Base-by-base conservation (phyloP, 64 coral and sea anemone species). In the Orbicella faveolata region DNA sequence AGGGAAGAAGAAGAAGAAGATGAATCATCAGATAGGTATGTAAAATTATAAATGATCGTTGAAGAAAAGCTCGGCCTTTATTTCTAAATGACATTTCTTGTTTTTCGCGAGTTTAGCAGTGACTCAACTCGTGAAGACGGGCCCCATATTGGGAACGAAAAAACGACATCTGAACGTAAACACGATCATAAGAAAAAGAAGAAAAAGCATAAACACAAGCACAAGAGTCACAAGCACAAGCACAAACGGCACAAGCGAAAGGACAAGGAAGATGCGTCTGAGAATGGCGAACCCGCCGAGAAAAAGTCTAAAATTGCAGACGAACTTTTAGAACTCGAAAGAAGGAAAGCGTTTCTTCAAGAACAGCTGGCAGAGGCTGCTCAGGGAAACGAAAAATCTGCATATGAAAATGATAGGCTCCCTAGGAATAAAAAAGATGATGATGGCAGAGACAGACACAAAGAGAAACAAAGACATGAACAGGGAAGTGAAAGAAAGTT, bases 281-380 rank as follows among this genome's bases (percentile, higher is more conserved):
- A 90, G 35, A 67, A 48, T 48, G 51, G 26, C 54, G 90, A 95
- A 75, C 63, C 82, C 67, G 9, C 83, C 11, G 91, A 91, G 65
- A 92, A 93, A 37, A 93, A 91, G 52, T 88, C 82, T 34, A 83
- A 80, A 19, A 90, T 95, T 73, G 97, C 88, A 74, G 81, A 89
- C 54, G 97, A 95, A 84, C 69, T 99, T 34, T 87, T 94, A 62
- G 94, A 96, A 67, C 91, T 99, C 54, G 97, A 95, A 73, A 91
- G 76, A 87, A 84, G 97, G 23, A 95, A 95, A 88, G 88, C 91
- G 13, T 99, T 95, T 77, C 89, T 99, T 30, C 90, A 99, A 82
- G 83, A 95, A 54, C 97, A 99, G 75, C 85, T 99, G 53, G 97
- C 90, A 51, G 90, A 90, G 73, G 73, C 34, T 35, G 51, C 80